Evolutionary conservation across 2,888 invertebrate species (phyloP), one percentile per base, ranked within the genome.

Genomic region (Galeruca laticollis): DNA sequence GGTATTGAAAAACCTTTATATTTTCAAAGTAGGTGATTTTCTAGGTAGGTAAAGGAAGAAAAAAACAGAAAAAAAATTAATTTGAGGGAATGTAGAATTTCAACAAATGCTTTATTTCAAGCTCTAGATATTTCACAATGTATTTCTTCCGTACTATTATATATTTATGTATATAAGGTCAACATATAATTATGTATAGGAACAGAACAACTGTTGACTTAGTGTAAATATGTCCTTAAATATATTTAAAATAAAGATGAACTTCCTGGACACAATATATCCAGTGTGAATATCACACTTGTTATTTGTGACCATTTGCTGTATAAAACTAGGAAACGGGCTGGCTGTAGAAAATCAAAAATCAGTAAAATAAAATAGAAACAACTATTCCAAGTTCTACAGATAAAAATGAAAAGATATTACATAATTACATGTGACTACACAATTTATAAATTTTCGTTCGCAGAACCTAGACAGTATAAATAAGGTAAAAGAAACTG

Each of bases 61-160:
- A 56, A 69, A 88, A 89, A 88, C 89, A 89, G 89, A 84, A 88
- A 89, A 89, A 89, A 89, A 89, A 89, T 89, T 89, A 89, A 88
- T 60, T 64, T 59, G 63, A 65, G 59, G 65, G 65, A 65, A 65
- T 65, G 88, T 89, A 88, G 88, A 79, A 78, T 88, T 88, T 89
- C 88, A 89, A 89, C 89, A 82, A 83, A 88, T 88, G 89, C 89
- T 89, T 90, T 89, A 90, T 90, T 65, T 90, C 87, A 89, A 88
- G 88, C 88, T 82, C 77, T 77, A 80, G 77, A 82, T 82, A 84
- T 84, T 85, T 89, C 89, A 89, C 89, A 89, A 89, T 89, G 89
- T 89, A 88, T 84, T 89, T 89, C 84, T 89, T 89, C 89, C 89
- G 89, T 89, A 74, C 57, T 71, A 72, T 76, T 73, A 67, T 67